Percentiles rank a stretch among this genome's conserved stretches.
These are phyloP conservation scores for Drosophila guanche DNA, from an alignment of 1,140 invertebrate genomes.

Conservation along the genomic window DNA sequence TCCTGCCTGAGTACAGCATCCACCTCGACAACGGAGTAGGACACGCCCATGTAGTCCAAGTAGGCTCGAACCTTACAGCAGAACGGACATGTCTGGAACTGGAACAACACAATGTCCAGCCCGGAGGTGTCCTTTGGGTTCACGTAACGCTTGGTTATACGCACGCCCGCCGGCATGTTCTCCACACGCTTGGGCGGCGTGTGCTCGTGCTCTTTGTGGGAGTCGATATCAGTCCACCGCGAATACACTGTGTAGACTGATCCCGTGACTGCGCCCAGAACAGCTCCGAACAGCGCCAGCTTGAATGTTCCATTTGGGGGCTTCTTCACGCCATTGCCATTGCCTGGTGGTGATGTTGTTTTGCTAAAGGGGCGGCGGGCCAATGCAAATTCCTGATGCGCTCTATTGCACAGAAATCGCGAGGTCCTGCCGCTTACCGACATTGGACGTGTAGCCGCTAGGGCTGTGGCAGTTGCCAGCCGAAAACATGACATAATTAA, in stretches of 20 bases:
- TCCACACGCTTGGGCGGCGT: conserved; percentile 84
- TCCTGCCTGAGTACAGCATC: conserved; percentile 91
- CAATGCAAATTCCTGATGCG: conserved; percentile 19
- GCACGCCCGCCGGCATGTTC: conserved; percentile 83
- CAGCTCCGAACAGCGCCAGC: conserved; percentile 84
- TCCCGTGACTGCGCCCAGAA: conserved; percentile 84
- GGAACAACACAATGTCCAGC: conserved; percentile 94
- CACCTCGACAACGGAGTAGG: conserved; percentile 98
- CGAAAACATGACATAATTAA: conserved; percentile 60
- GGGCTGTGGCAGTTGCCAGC: conserved; percentile 29
- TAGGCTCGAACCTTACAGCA: conserved; percentile 98
- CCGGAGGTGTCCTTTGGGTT: conserved; percentile 88
- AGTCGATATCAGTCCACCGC: conserved; percentile 54
- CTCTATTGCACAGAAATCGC: conserved; percentile 23
- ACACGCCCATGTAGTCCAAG: conserved; percentile 96
- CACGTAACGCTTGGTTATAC: conserved; percentile 85
- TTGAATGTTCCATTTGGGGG: conserved; percentile 81
- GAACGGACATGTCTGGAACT: conserved; percentile 99
- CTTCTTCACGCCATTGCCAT: conserved; percentile 29
- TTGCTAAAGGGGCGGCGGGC: conserved; percentile 46
- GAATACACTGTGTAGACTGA: conserved; percentile 74
- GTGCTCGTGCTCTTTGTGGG: conserved; percentile 76
- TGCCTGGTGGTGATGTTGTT: conserved; percentile 7
- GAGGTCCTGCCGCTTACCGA: conserved; percentile 7
- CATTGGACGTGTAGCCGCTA: conserved; percentile 16